Evolutionary conservation across 1,140 invertebrate species (phyloP).

Genomic region (Harlomillsia oculata): DNA sequence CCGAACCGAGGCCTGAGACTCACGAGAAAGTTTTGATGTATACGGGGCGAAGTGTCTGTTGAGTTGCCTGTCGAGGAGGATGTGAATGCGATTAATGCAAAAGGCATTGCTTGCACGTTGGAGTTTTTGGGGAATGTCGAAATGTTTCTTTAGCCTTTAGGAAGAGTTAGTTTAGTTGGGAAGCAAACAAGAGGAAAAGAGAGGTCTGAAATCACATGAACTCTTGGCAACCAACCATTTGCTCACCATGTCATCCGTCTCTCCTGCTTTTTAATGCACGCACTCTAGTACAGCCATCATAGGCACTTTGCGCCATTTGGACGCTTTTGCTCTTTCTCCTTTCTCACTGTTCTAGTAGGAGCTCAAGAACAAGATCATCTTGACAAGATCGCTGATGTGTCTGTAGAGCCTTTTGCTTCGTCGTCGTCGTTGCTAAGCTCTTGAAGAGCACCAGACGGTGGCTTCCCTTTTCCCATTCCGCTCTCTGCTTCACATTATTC

Average conservation of each 20-base stretch:
- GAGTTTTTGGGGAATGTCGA: constrained; percentile 8
- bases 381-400: too few relatives aligned
- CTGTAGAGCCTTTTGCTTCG: too few relatives aligned
- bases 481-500: not conserved
- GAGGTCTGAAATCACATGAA: constrained; percentile 16
- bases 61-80: too few relatives aligned
- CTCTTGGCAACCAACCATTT: constrained; percentile 27
- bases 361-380: not conserved
- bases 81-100: too few relatives aligned
- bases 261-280: constrained; percentile 20
- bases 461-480: not conserved
- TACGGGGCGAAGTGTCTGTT: too few relatives aligned
- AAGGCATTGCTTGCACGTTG: not conserved
- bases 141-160: too few relatives aligned
- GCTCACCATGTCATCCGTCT: constrained; percentile 20
- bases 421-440: too few relatives aligned
- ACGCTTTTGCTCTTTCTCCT: not conserved
- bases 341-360: not conserved
- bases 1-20: too few relatives aligned
- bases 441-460: not conserved
- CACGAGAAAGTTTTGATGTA: too few relatives aligned
- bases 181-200: not conserved
- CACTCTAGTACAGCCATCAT: constrained; percentile 11
- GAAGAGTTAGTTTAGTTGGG: too few relatives aligned
- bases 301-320: constrained; percentile 15